phyloP scores from a whole-genome alignment of 2,888 invertebrate species.

The Diloba caeruleocephala region DNA sequence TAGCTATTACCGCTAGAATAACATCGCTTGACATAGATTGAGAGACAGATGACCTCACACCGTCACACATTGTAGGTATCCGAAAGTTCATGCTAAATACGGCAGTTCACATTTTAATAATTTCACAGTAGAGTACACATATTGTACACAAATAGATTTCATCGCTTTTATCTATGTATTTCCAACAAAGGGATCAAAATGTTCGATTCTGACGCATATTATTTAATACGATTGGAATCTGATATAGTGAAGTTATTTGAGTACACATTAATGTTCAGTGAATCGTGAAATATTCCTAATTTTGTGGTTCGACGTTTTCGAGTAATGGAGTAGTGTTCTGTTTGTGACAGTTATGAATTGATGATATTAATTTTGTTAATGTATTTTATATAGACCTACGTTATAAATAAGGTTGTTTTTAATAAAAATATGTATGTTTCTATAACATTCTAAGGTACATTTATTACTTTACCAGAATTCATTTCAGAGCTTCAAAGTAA shows the following conservation, averaged over 20 bases:
- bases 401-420: slow-evolving; percentile 1
- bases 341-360: slow-evolving; percentile 39
- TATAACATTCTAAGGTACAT: too few relatives aligned
- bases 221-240: slow-evolving; percentile 52
- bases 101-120: slow-evolving; percentile 18
- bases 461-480: background rate
- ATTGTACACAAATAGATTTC: slow-evolving; percentile 27
- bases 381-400: slow-evolving; percentile 18
- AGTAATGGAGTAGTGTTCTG: slow-evolving; percentile 35
- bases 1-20: background rate
- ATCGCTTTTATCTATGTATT: slow-evolving; percentile 18
- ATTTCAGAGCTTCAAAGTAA: background rate
- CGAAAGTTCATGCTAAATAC: slow-evolving; percentile 32
- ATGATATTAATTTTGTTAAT: slow-evolving; percentile 38
- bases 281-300: slow-evolving; percentile 47
- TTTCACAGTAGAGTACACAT: slow-evolving; percentile 6
- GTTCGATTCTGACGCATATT: slow-evolving; percentile 56
- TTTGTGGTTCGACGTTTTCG: slow-evolving; percentile 31
- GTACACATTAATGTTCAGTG: slow-evolving; percentile 51
- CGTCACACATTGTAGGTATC: background rate
- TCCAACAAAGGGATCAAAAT: slow-evolving; percentile 37
- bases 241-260: slow-evolving; percentile 56
- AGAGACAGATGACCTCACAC: too few relatives aligned
- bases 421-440: slow-evolving; percentile 1
- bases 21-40: too few relatives aligned